These are phyloP conservation scores for Podabrus alpinus DNA, from an alignment of 2,888 invertebrate genomes.

Conservation along the genomic window DNA sequence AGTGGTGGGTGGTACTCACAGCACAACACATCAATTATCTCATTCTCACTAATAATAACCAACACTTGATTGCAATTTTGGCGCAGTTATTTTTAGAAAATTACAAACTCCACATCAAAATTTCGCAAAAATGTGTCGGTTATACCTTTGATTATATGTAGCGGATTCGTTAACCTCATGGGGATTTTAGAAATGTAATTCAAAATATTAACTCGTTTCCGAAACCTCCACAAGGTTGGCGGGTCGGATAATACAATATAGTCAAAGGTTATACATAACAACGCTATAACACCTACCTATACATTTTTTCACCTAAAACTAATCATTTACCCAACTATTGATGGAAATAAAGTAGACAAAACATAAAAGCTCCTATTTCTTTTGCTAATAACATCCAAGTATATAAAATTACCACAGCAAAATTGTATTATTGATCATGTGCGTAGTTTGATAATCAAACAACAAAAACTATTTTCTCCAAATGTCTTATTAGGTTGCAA, in stretches of 20 bases:
- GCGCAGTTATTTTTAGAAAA: too few species aligned
- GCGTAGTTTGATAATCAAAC: conserved; percentile 6
- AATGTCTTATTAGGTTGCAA: conserved; percentile 13
- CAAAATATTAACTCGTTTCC: background rate
- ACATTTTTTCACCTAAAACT: background rate
- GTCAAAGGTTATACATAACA: background rate
- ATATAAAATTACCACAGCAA: conserved; percentile 2
- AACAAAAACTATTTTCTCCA: conserved; percentile 19
- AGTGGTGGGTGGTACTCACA: background rate
- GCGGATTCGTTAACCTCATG: background rate
- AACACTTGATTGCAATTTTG: background rate
- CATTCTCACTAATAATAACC: background rate
- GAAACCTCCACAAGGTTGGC: background rate
- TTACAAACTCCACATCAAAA: too few species aligned
- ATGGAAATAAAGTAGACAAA: background rate
- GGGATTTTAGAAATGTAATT: background rate
- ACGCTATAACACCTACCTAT: background rate
- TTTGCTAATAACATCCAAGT: background rate
- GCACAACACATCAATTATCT: background rate
- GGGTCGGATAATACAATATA: too few species aligned
- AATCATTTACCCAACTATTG: background rate
- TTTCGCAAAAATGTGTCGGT: too few species aligned
- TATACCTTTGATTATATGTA: background rate
- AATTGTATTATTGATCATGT: conserved; percentile 6
- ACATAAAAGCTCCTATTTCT: background rate